A percentile compares a stretch with the other conserved stretches of the same genome.
Conservation (phyloP, 2,888 invertebrate species). For the Perithous albicinctus region DNA sequence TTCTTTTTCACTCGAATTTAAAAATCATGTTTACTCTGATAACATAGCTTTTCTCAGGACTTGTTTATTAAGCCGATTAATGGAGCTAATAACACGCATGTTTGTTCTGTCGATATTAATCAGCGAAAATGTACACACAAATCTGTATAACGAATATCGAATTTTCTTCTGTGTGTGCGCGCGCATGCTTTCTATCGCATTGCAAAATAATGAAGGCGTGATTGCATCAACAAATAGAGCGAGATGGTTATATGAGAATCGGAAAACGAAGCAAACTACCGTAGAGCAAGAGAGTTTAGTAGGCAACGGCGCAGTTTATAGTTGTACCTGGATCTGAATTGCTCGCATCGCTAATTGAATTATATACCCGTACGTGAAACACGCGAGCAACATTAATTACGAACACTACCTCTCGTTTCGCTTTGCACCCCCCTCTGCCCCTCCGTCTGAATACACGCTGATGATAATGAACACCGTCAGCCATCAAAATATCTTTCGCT, state of each 20-base stretch:
- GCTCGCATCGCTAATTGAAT: constrained; percentile 62
- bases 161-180: constrained; percentile 36
- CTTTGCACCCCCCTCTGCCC: too few relatives aligned
- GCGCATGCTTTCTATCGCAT: constrained; percentile 42
- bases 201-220: constrained; percentile 58
- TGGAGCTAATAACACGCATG: constrained; percentile 23
- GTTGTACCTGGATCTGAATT: constrained; percentile 42
- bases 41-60: not conserved
- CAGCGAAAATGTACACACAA: constrained; percentile 20
- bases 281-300: constrained; percentile 39
- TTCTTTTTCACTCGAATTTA: too few relatives aligned
- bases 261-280: constrained; percentile 3
- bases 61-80: constrained; percentile 6
- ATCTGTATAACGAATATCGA: constrained; percentile 34
- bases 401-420: constrained; percentile 45
- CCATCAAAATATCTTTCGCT: constrained; percentile 18
- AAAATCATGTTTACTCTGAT: too few relatives aligned
- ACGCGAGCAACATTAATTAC: constrained; percentile 57
- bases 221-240: constrained; percentile 55
- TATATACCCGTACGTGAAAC: constrained; percentile 46
- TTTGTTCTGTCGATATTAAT: constrained; percentile 31
- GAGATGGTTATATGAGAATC: constrained; percentile 8
- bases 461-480: constrained; percentile 52
- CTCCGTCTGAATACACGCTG: constrained; percentile 51
- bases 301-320: constrained; percentile 15